These are phyloP conservation scores for Ambastaia sidthimunki DNA, from an alignment of 2,797 vertebrate genomes.

Conservation along the genomic window DNA sequence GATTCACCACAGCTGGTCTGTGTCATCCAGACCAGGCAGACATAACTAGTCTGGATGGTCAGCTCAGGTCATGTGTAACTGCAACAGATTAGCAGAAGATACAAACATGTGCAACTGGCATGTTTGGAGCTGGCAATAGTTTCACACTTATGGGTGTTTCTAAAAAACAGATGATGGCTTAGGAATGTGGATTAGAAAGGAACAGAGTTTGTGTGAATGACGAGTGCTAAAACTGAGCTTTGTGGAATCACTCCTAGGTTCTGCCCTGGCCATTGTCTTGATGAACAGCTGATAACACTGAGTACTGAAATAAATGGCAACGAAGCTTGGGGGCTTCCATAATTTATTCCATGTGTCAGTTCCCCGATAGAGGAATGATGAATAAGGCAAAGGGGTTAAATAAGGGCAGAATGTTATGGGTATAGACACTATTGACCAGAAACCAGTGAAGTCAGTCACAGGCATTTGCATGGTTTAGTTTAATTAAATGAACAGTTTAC, in stretches of 20 bases:
- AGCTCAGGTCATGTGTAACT: slow-evolving; percentile 60
- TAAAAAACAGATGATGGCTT: slow-evolving; percentile 53
- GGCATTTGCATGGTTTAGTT: neutral
- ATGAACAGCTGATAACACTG: slow-evolving; percentile 27
- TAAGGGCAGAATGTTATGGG: neutral
- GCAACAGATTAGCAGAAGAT: slow-evolving; percentile 48
- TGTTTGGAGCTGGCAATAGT: slow-evolving; percentile 15
- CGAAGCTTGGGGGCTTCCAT: neutral
- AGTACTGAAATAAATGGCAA: slow-evolving; percentile 5
- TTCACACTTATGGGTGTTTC: slow-evolving; percentile 48
- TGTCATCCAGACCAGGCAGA: slow-evolving; percentile 26
- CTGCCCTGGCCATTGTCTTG: slow-evolving; percentile 3
- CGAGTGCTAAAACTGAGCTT: slow-evolving; percentile 20
- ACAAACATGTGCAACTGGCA: slow-evolving; percentile 45
- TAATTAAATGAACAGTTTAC: neutral
- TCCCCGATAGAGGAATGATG: neutral
- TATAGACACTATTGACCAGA: neutral
- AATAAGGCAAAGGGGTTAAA: slow-evolving; percentile 20
- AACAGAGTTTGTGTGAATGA: slow-evolving; percentile 44
- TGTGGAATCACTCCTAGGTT: slow-evolving; percentile 3
- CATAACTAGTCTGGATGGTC: slow-evolving; percentile 46
- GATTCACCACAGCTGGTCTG: slow-evolving; percentile 31
- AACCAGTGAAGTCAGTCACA: neutral
- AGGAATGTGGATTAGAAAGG: slow-evolving; percentile 39
- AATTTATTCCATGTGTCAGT: slow-evolving; percentile 2